Percentiles rank a stretch among this genome's conserved stretches.
Evolutionary conservation across 2,113 vertebrate genomes (phyloP).

Genomic region (Channa argus): DNA sequence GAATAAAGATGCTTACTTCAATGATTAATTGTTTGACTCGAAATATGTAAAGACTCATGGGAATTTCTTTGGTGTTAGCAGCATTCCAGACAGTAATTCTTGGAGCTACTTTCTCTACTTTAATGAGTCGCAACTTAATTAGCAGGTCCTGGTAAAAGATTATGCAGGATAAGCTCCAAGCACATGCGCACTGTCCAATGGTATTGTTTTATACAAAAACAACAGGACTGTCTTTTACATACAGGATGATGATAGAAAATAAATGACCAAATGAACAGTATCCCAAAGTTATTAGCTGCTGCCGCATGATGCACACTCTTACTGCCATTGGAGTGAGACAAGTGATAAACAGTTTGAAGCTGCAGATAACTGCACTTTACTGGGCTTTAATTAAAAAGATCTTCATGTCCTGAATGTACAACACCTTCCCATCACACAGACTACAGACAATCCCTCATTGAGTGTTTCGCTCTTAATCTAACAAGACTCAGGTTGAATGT

Average conservation of each 20-base stretch:
- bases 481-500: constrained; percentile 21
- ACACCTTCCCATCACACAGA: constrained; percentile 13
- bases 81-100: constrained; percentile 39
- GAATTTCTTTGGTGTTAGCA: constrained; percentile 46
- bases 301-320: too few relatives aligned
- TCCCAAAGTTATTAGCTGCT: too few relatives aligned
- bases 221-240: too few relatives aligned
- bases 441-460: neutral
- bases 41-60: constrained; percentile 39
- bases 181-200: constrained; percentile 1
- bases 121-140: constrained; percentile 58
- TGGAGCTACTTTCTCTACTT: constrained; percentile 41
- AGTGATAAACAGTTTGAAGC: constrained; percentile 30
- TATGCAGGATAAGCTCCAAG: constrained; percentile 33
- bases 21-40: constrained; percentile 1
- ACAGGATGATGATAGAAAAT: too few relatives aligned
- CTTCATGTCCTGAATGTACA: constrained; percentile 4
- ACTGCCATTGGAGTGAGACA: too few relatives aligned
- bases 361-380: neutral
- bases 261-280: too few relatives aligned
- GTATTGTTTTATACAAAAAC: constrained; percentile 25
- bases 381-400: constrained; percentile 10
- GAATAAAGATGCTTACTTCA: neutral
- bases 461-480: constrained; percentile 23
- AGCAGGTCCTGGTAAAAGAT: constrained; percentile 24